phyloP scores from a whole-genome alignment of 2,113 vertebrate genomes.

The Hippoglossus stenolepis region DNA sequence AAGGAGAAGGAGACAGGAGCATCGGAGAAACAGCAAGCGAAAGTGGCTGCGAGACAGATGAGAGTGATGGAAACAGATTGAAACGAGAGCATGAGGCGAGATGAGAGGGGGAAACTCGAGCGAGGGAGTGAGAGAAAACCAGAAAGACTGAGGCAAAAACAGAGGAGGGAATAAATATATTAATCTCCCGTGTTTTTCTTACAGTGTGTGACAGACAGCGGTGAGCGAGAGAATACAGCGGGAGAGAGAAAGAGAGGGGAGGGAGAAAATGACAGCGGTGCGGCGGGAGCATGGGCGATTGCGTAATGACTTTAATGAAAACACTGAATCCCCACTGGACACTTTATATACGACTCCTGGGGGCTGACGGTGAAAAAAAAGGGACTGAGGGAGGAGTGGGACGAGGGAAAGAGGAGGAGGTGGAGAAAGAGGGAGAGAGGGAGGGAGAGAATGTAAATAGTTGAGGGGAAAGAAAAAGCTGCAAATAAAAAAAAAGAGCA shows the following conservation, averaged over 20 bases:
- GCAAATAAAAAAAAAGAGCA: slow-evolving; percentile 14
- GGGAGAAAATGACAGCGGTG: slow-evolving; percentile 27
- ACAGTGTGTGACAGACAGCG: slow-evolving; percentile 31
- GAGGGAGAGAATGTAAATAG: slow-evolving; percentile 23
- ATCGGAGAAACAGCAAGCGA: slow-evolving; percentile 21
- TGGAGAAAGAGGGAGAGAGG: neutral
- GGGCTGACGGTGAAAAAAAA: slow-evolving; percentile 10
- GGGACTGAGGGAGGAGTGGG: slow-evolving; percentile 4
- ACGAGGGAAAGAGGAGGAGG: neutral
- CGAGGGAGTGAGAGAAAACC: neutral
- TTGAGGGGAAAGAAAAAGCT: slow-evolving; percentile 21
- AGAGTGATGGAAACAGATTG: slow-evolving; percentile 31
- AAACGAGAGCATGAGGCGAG: slow-evolving; percentile 10
- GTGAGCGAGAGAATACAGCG: neutral
- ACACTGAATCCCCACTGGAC: slow-evolving; percentile 65
- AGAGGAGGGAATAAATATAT: slow-evolving; percentile 29
- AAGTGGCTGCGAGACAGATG: slow-evolving; percentile 2
- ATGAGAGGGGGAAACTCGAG: slow-evolving; percentile 9
- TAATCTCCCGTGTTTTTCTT: slow-evolving; percentile 35
- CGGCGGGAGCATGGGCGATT: slow-evolving; percentile 46
- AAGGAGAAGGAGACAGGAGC: neutral
- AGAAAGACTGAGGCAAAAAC: slow-evolving; percentile 11
- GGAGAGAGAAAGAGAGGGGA: neutral
- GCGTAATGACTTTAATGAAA: slow-evolving; percentile 78
- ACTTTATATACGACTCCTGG: slow-evolving; percentile 67